phyloP scores from a whole-genome alignment of 2,888 invertebrate species.

The Andrena bicolor region DNA sequence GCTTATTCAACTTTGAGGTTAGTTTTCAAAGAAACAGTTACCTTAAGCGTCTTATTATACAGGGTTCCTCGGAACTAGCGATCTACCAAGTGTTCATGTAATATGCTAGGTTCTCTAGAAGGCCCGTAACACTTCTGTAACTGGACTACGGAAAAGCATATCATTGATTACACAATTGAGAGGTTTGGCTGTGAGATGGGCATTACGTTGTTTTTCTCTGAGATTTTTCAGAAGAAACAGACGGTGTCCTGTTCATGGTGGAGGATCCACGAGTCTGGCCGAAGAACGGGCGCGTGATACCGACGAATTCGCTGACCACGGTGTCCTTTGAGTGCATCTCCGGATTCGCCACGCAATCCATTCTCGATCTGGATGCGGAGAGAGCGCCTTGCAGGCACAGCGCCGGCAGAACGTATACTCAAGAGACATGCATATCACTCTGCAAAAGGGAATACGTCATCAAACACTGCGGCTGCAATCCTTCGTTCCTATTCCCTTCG shows the following conservation, averaged over 20 bases:
- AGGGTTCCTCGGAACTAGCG: too few species aligned
- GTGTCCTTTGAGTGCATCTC: slow-evolving; percentile 74
- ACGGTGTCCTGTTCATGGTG: slow-evolving; percentile 70
- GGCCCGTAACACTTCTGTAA: too few species aligned
- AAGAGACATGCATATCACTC: slow-evolving; percentile 75
- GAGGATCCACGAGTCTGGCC: slow-evolving; percentile 74
- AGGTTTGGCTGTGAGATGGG: too few species aligned
- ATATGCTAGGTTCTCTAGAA: too few species aligned
- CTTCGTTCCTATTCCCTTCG: slow-evolving; percentile 74
- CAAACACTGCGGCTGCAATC: slow-evolving; percentile 77
- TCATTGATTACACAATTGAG: too few species aligned
- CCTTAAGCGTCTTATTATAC: too few species aligned
- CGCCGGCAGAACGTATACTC: slow-evolving; percentile 60
- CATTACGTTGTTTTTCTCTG: slow-evolving; percentile 15
- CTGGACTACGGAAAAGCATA: too few species aligned
- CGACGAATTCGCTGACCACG: slow-evolving; percentile 69
- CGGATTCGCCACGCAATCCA: slow-evolving; percentile 69
- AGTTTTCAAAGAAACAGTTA: too few species aligned
- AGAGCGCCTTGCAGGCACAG: slow-evolving; percentile 73
- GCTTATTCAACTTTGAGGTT: too few species aligned
- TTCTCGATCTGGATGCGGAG: slow-evolving; percentile 64
- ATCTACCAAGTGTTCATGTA: too few species aligned
- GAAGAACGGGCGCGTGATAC: slow-evolving; percentile 69
- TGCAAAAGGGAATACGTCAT: slow-evolving; percentile 75
- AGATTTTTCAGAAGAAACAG: slow-evolving; percentile 44